Evolutionary conservation across 2,797 vertebrate genomes (phyloP), one percentile per base, ranked within the genome.

Genomic region (Gallinago solitaria): DNA sequence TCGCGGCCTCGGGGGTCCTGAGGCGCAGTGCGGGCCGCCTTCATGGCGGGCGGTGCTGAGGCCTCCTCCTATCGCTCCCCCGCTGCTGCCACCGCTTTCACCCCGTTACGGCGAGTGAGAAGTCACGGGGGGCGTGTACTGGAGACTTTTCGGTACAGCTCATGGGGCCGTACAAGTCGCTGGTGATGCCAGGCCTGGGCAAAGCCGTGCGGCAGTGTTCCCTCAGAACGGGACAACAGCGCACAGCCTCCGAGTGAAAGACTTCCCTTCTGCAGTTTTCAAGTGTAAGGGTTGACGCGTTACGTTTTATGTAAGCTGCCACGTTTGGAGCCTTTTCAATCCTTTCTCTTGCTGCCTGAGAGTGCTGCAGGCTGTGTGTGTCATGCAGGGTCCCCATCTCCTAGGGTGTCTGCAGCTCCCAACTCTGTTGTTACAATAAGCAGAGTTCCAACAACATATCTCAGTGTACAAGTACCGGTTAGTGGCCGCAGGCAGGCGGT

Each of bases 161-260:
- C 39, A 37, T 1, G 15, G 28, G 45, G 27, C 11, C 6, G 25
- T 7, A 0, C 21, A 1, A 24, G 9, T 7, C 9, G 12, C 12
- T 23, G 47, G 23, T 24, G 12, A 48, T 12, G 23, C 7, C 47
- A 48, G 47, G 47, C 47, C 47, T 48, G 47, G 47, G 1, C 12
- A 3, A 3, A 33, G 16, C 25, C 14, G 0, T 13, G 25, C 2
- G 5, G 24, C 8, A 3, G 17, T 6, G 45, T 18, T n/a, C 27
- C 4, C 0, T 12, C 5, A 37, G 23, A 51, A 9, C 5, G 9
- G 20, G 17, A 11, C 8, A 8, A 4, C 0, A 14, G 2, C 0
- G 24, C 5, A 3, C 9, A 50, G 35, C n/a, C 12, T 27, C 6
- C 1, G 2, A 9, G 35, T 6, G 64, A 17, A 35, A 10, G 12